phyloP scores from a whole-genome alignment of 1,140 invertebrate genomes.

The Formica selysi region DNA sequence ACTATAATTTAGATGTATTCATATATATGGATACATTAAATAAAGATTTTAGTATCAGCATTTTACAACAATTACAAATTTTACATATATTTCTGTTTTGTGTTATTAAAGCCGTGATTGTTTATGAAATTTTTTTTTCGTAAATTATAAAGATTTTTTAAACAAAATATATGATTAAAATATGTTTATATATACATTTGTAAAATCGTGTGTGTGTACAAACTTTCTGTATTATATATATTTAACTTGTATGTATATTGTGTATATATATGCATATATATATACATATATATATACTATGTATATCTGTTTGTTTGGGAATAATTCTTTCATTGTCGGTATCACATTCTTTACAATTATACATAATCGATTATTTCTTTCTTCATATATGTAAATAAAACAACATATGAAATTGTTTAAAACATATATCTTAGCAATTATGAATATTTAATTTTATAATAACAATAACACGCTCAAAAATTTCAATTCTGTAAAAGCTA shows the following conservation, averaged over 20 bases:
- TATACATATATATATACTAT: slow-evolving; percentile 32
- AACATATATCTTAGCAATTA: slow-evolving; percentile 1
- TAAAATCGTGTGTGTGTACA: slow-evolving; percentile 37
- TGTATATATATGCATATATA: not conserved
- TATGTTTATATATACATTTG: slow-evolving; percentile 39
- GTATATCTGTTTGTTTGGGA: not conserved
- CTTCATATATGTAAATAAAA: slow-evolving; percentile 25
- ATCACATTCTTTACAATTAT: slow-evolving; percentile 28
- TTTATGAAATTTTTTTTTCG: slow-evolving; percentile 12
- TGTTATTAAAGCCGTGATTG: slow-evolving; percentile 28
- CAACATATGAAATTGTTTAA: slow-evolving; percentile 2
- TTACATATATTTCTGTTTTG: slow-evolving; percentile 29
- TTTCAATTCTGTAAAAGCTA: slow-evolving; percentile 5
- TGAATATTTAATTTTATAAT: slow-evolving; percentile 42
- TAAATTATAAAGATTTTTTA: slow-evolving; percentile 21
- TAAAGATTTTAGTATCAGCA: slow-evolving; percentile 12
- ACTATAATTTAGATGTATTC: slow-evolving; percentile 39
- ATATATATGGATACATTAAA: slow-evolving; percentile 23
- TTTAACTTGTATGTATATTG: not conserved
- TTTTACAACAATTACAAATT: slow-evolving; percentile 34
- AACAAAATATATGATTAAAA: slow-evolving; percentile 16
- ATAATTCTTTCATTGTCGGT: slow-evolving; percentile 5
- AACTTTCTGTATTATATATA: slow-evolving; percentile 43
- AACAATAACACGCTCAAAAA: slow-evolving; percentile 27
- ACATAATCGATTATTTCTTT: slow-evolving; percentile 41